Evolutionary conservation across 2,113 vertebrate species (phyloP), one percentile per base, ranked within the genome.

Genomic region (Siphamia tubifer): DNA sequence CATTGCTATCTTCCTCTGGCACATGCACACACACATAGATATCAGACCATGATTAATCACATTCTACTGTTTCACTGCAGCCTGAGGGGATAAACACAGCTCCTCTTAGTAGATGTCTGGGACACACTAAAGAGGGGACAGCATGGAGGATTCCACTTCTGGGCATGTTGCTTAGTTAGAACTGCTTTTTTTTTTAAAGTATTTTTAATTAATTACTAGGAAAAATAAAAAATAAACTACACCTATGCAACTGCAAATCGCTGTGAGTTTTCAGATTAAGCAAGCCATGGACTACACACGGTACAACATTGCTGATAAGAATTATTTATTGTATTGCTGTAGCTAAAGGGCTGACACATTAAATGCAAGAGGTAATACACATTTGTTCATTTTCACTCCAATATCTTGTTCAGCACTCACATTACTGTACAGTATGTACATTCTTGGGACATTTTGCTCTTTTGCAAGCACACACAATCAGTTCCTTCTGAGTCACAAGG

Each of bases 1-100:
- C 6, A 38, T 13, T 9, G 9, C 23, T 20, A 47, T 55, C 68
- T 66, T 40, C 45, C 25, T 51, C 44, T 7, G 4, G 19, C 45
- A 39, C 36, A 57, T 44, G 61, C 45, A 38, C 31, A 43, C 65
- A 17, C 24, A 35, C 9, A 11, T 36, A 44, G 51, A 62, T 42
- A 71, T 63, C 60, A 71, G 27, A 25, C 40, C 27, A 19, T 53
- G 30, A 75, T 82, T 63, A 58, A 79, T 74, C 64, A 68, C 66
- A 48, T 13, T 36, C 43, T 36, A 3, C 31, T 44, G 21, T 30
- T 38, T 38, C 2, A 15, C 31, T 40, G 67, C 31, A 40, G 53
- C 40, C 32, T 34, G 36, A 2, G 27, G 42, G 30, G 13, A 8
- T 15, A 23, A 11, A 35, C 0, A 1, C 24, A 27, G 30, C 54